phyloP scores from a whole-genome alignment of 2,113 vertebrate species.

The Copsychus sechellarum region DNA sequence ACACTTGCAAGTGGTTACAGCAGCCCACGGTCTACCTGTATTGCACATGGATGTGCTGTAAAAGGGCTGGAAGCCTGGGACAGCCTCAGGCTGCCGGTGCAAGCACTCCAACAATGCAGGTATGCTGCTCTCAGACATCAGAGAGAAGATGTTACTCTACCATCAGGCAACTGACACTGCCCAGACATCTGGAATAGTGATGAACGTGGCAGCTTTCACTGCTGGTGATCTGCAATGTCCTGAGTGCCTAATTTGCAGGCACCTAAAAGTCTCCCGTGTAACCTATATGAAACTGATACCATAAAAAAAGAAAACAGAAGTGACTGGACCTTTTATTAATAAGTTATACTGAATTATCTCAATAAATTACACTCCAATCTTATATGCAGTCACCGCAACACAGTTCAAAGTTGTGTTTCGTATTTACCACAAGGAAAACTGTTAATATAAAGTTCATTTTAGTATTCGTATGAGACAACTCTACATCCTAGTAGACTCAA shows the following conservation, averaged over 20 bases:
- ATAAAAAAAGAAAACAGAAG: not conserved
- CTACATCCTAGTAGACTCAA: not conserved
- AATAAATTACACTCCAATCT: not conserved
- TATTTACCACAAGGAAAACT: not conserved
- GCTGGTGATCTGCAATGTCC: not conserved
- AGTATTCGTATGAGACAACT: not conserved
- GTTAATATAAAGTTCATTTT: not conserved
- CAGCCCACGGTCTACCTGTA: not conserved
- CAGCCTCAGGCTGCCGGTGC: accelerated
- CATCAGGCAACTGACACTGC: not conserved
- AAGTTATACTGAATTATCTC: not conserved
- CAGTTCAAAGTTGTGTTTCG: not conserved
- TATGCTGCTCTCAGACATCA: not conserved
- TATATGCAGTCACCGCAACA: not conserved
- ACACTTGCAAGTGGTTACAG: accelerated
- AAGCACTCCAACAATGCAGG: not conserved
- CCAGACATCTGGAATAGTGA: accelerated
- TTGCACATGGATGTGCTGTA: accelerated
- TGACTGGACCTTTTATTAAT: not conserved
- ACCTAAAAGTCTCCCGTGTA: not conserved
- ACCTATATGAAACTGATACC: not conserved
- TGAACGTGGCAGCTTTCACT: accelerated
- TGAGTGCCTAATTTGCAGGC: not conserved
- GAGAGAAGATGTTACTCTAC: not conserved
- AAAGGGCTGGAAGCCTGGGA: accelerated